Evolutionary conservation across 2,113 vertebrate species (phyloP), one percentile per base, ranked within the genome.

Genomic region (Psettodes erumei): DNA sequence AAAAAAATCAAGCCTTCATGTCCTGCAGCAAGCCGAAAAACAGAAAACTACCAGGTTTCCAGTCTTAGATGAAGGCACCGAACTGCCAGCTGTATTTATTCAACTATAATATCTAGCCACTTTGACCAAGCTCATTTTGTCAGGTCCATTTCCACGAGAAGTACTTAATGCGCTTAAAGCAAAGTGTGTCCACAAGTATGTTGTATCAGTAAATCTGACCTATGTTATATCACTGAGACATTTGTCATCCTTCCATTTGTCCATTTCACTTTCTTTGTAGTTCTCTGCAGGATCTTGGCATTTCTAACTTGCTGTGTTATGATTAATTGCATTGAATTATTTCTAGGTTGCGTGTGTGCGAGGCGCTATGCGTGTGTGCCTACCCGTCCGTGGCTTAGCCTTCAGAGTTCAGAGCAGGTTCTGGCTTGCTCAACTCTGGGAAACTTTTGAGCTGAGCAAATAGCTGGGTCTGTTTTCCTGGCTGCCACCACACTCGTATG

Each of bases 401-500:
- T 82, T 71, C 68, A 83, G 84, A 88, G 88, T 87, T 84, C 86
- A 86, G 88, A 86, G 89, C 93, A 94, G 91, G 93, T 92, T 91
- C 86, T 85, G 91, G 91, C 93, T 93, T 91, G 93, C 88, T 91
- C 72, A 38, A 61, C 86, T 91, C 91, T 94, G 92, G 93, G 92
- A 94, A 94, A 93, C 87, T 91, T n/a, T 83, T 82, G 87, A 93
- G 91, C 91, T 88, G 85, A 90, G 92, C 91, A 94, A 93, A 94
- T 93, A 94, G 83, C 88, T 86, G 28, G 42, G 86, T 91, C 86
- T 92, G 89, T 92, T 93, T 89, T 86, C 88, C 90, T 89, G 89
- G 80, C 88, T 83, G 79, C 63, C 28, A 40, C 77, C 81, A 47
- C 69, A n/a, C 68, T 82, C 8, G 40, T 88, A 86, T 72, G 74